Evolutionary conservation across 2,888 invertebrate species (phyloP).

Genomic region (Dryobota labecula): DNA sequence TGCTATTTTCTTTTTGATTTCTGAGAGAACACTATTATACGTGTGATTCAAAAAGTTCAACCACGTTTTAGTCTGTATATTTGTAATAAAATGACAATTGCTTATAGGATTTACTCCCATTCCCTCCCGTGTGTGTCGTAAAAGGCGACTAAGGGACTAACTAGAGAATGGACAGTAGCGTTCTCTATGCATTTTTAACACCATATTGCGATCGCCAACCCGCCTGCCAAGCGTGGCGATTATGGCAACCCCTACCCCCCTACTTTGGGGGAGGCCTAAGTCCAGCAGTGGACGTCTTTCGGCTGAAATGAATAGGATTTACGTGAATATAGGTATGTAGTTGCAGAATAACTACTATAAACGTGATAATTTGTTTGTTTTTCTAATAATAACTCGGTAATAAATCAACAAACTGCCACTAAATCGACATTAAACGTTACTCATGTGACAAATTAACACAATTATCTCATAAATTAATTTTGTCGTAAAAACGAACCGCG

Average conservation of each 20-base stretch:
- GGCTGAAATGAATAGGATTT: too few species aligned
- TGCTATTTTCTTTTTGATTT: neutral
- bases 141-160: too few species aligned
- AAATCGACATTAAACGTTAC: constrained; percentile 44
- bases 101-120: fast-evolving
- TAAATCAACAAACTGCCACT: constrained; percentile 45
- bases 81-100: neutral
- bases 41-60: too few species aligned
- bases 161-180: too few species aligned
- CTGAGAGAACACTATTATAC: neutral
- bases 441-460: constrained; percentile 47
- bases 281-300: too few species aligned
- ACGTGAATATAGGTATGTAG: too few species aligned
- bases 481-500: constrained; percentile 45
- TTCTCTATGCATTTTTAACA: too few species aligned
- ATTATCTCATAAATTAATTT: constrained; percentile 53
- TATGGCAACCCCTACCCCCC: too few species aligned
- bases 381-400: constrained; percentile 7
- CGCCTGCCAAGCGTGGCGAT: too few species aligned
- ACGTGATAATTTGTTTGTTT: constrained; percentile 25
- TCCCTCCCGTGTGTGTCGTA: too few species aligned
- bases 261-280: too few species aligned
- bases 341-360: neutral
- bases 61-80: neutral
- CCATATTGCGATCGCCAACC: too few species aligned